Evolutionary conservation across 2,797 vertebrate species (phyloP).

Genomic region (Spatula clypeata): DNA sequence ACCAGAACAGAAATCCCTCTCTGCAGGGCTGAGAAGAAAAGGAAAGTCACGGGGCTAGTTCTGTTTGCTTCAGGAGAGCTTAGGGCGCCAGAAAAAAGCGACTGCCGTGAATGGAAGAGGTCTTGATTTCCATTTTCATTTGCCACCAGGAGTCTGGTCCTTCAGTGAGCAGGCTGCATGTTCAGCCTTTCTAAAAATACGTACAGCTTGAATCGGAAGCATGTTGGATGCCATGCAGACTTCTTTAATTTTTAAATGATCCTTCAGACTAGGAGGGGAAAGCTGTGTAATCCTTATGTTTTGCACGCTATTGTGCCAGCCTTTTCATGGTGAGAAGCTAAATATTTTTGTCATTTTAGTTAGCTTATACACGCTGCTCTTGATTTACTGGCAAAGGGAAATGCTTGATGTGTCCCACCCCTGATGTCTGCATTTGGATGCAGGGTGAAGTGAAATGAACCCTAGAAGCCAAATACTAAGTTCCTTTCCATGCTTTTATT

Average conservation of each 20-base stretch:
- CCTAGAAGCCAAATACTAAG: conserved; percentile 32
- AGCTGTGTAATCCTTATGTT: conserved; percentile 44
- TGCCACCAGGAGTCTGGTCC: neutral
- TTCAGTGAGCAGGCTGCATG: neutral
- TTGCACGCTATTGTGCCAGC: conserved; percentile 46
- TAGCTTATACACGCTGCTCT: conserved; percentile 32
- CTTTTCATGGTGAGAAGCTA: conserved; percentile 52
- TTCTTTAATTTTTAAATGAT: conserved; percentile 24
- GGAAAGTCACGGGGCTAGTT: neutral
- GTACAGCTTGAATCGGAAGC: neutral
- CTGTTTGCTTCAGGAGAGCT: neutral
- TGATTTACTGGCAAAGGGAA: conserved; percentile 37
- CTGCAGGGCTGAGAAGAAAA: neutral
- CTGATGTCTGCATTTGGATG: conserved; percentile 56
- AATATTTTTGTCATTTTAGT: conserved; percentile 70
- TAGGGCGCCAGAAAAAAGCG: neutral
- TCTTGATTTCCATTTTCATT: neutral
- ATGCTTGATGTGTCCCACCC: conserved; percentile 49
- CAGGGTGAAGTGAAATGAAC: conserved; percentile 55
- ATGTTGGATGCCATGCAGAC: neutral
- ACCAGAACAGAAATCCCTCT: neutral
- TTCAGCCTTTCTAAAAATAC: neutral
- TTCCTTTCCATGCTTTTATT: conserved; percentile 50
- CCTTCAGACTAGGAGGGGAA: conserved; percentile 28
- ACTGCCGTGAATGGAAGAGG: neutral